Evolutionary conservation across 2,888 invertebrate species (phyloP), one percentile per base, ranked within the genome.

Genomic region (Camponotus fellah): DNA sequence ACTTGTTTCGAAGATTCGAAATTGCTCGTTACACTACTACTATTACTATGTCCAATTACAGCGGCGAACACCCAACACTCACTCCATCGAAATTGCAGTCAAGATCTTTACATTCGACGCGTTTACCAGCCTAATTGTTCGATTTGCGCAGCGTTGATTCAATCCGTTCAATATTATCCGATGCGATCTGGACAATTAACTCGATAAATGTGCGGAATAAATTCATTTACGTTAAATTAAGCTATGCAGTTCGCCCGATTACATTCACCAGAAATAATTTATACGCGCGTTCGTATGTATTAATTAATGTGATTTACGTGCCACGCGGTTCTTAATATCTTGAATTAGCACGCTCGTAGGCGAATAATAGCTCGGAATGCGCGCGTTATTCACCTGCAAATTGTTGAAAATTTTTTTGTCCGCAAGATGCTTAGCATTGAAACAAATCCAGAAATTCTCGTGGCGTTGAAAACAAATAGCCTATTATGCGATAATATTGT

Each of bases 271-370:
- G 43, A 69, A 43, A 69, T 69, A 69, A 79, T 79, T 79, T 76
- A 76, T 68, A 37, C 21, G 40, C 58, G 3, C 43, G 32, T 21
- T 43, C 32, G n/a, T 21, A 60, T n/a, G n/a, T 43, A 77, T 79
- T 69, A 79, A 79, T 79, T 71, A 58, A 79, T 58, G 34, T 21
- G 17, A 34, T 60, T 79, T 71, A 14, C 43, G 40, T 21, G n/a
- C 40, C 34, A 34, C 43, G 40, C 32, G 58, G 17, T 17, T 34
- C 21, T 71, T 71, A 58, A 69, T 79, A 69, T 32, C 58, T 14
- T 12, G 46, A 71, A 60, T 71, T 79, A 79, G 14, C 46, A 34
- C 21, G 58, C n/a, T 6, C 17, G 12, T 68, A 12, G 40, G 4
- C 21, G 77, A 56, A 12, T 40, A 77, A 68, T 21, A n/a, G 17